Conservation (phyloP, 2,113 vertebrate genomes). For the Leuciscus idus region DNA sequence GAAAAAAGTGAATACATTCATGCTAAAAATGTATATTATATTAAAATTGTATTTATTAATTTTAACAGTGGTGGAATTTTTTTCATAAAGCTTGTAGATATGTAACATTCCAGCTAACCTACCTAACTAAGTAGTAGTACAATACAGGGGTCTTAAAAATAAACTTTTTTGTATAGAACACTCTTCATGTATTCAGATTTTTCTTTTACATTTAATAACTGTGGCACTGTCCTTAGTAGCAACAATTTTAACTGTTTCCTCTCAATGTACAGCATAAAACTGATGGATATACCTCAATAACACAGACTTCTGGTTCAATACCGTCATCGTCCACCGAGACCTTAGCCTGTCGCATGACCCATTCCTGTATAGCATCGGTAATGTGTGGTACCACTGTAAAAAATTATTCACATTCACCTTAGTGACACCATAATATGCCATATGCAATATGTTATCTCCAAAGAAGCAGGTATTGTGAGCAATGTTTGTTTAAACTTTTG, state of each 20-base stretch:
- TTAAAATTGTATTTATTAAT: background rate
- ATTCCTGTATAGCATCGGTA: slow-evolving; percentile 95
- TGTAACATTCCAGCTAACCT: background rate
- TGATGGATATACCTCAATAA: slow-evolving; percentile 85
- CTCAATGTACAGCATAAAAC: background rate
- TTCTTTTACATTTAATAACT: background rate
- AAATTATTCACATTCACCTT: slow-evolving; percentile 37
- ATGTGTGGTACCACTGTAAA: slow-evolving; percentile 93
- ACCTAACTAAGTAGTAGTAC: background rate
- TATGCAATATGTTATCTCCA: background rate
- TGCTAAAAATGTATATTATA: background rate
- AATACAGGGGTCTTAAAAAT: background rate
- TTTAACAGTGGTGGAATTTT: background rate
- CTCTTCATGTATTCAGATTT: background rate
- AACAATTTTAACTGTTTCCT: background rate
- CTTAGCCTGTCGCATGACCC: slow-evolving; percentile 92
- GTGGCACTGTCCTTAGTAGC: background rate
- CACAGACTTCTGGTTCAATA: slow-evolving; percentile 92
- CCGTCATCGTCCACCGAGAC: slow-evolving; percentile 92
- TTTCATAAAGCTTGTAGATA: background rate
- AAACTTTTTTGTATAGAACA: background rate
- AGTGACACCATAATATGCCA: background rate
- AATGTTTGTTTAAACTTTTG: background rate
- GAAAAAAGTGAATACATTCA: slow-evolving; percentile 11
- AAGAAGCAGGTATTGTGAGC: background rate